A percentile compares a stretch with the other conserved stretches of the same genome.
Evolutionary conservation across 1,140 invertebrate genomes (phyloP).

Genomic region (Neocloeon triangulifer): DNA sequence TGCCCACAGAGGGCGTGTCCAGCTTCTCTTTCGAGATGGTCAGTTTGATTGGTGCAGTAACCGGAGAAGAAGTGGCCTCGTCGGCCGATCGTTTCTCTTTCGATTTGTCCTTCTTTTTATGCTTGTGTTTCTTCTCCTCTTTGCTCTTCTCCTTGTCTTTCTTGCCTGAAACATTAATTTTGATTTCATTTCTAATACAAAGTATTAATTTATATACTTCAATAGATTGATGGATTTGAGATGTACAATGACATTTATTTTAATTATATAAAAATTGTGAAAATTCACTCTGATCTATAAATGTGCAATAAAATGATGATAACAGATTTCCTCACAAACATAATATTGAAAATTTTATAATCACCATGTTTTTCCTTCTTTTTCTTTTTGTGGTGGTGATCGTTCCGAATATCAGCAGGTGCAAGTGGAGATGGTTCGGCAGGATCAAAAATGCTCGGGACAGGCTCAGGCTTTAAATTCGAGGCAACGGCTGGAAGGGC

Average conservation of each 20-base stretch:
- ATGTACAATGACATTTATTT: not conserved
- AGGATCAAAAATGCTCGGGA: too few species aligned
- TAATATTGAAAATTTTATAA: too few species aligned
- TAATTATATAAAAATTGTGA: constrained; percentile 2
- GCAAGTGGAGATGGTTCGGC: too few species aligned
- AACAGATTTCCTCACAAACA: too few species aligned
- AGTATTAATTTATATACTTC: not conserved
- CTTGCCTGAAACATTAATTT: not conserved
- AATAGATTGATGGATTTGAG: not conserved
- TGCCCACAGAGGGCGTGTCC: constrained; percentile 15
- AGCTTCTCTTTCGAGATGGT: constrained; percentile 41
- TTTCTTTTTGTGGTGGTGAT: too few species aligned
- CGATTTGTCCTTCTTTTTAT: constrained; percentile 38
- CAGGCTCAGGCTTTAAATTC: too few species aligned
- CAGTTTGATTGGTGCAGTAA: constrained; percentile 31
- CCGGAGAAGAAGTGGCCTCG: constrained; percentile 10
- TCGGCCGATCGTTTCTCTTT: constrained; percentile 24
- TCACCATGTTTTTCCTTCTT: too few species aligned
- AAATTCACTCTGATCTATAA: too few species aligned
- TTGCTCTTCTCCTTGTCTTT: constrained; percentile 12
- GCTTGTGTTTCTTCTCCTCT: constrained; percentile 39
- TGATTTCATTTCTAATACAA: not conserved
- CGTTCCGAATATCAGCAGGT: too few species aligned
- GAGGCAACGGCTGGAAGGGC: too few species aligned
- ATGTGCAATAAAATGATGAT: too few species aligned